A percentile compares a stretch with the other conserved stretches of the same genome.
These are phyloP conservation scores for Tinea semifulvella DNA, from an alignment of 2,888 invertebrate genomes.

Conservation along the genomic window DNA sequence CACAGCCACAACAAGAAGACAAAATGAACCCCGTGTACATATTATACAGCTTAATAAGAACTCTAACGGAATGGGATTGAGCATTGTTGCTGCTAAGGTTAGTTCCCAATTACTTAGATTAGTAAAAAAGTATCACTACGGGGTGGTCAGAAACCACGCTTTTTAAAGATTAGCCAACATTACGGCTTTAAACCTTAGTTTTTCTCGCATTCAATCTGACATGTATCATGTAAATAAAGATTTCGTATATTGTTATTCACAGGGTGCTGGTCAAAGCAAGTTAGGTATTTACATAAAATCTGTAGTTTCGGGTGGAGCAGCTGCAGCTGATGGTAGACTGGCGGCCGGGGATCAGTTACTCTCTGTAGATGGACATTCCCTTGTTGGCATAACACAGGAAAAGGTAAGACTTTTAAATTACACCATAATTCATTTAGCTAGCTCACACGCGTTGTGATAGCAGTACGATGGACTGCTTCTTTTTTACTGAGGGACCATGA, in stretches of 20 bases:
- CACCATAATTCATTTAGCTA: no score
- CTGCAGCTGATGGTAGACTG: conserved; percentile 91
- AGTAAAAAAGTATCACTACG: no score
- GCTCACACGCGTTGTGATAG: no score
- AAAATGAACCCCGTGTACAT: conserved; percentile 78
- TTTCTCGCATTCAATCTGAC: no score
- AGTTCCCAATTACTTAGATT: no score
- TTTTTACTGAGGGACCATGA: no score
- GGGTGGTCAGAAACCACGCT: no score
- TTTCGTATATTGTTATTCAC: conserved; percentile 4
- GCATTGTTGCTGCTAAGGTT: conserved; percentile 97
- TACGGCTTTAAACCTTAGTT: no score
- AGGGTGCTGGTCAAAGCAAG: conserved; percentile 68
- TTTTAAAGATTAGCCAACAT: no score
- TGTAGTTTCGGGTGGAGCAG: conserved; percentile 93
- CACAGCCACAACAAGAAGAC: conserved; percentile 70
- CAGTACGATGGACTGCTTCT: no score
- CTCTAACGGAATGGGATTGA: conserved; percentile 96
- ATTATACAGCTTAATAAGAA: conserved; percentile 92
- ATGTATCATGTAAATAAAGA: neutral
- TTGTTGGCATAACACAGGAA: conserved; percentile 86
- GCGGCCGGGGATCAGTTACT: conserved; percentile 97
- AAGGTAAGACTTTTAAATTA: no score
- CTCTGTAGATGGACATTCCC: conserved; percentile 95
- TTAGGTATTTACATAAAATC: conserved; percentile 99